Base-by-base conservation (phyloP, 2,113 vertebrate species). In the Cyanocitta stelleri region DNA sequence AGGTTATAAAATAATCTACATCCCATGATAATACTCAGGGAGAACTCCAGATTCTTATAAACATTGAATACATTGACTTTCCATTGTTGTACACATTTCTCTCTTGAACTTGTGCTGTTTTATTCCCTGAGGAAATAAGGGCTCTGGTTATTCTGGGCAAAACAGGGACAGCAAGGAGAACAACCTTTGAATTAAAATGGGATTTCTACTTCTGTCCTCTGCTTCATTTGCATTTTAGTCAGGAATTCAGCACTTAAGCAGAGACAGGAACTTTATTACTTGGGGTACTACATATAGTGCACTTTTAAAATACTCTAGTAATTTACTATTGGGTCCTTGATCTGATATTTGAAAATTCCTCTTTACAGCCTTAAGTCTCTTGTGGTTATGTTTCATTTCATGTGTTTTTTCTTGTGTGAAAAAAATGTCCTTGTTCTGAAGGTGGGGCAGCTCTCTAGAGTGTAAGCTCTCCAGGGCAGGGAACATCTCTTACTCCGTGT, bases 391-490 rank as follows among this genome's bases (percentile, higher is more conserved):
- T 93, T 93, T 58, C 83, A 79, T 95, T 96, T 95, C 61, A 29
- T 78, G 4, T 68, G 23, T 58, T 73, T 56, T 77, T 26, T 22
- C 76, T 51, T 68, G 13, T 35, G 30, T 43, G 46, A 27, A 43
- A 80, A 76, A 39, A 44, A 62, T 13, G 32, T 35, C 33, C 29
- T 88, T 63, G 19, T 49, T 81, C 24, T 1, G 0, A 84, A 86
- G 79, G n/a, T 67, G 72, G 87, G 75, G 41, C 55, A 62, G 76
- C 85, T 95, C 77, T 85, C 67, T 93, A 96, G 96, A 90, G 79
- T 96, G 95, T 96, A 88, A 84, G 92, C 92, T 96, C 93, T 92
- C 43, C 76, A 86, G 93, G 79, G 93, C 95, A 97, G 90, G 95
- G 76, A 86, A 67, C 0, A 0, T 67, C 62, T 95, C 75, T 73